These are phyloP conservation scores for Phalloptychus januarius DNA, from an alignment of 2,797 vertebrate species.

Conservation along the genomic window DNA sequence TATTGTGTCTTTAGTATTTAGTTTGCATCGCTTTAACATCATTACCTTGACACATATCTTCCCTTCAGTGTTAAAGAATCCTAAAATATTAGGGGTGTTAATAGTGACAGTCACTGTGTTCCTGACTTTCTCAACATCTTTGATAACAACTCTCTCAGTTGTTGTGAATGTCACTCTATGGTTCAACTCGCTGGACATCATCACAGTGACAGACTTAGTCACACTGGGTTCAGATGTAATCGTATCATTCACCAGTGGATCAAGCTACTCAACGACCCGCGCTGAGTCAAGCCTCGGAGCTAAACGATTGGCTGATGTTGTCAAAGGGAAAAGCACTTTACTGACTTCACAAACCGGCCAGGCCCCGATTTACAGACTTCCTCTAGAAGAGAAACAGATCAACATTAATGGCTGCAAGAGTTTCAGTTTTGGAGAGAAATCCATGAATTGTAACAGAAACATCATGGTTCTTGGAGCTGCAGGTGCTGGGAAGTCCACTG, in stretches of 20 bases:
- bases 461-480: constrained; percentile 51
- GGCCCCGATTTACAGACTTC: neutral
- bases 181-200: too few relatives aligned
- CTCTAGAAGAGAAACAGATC: neutral
- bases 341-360: accelerated
- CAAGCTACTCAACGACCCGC: neutral
- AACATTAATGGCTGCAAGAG: neutral
- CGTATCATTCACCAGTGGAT: neutral
- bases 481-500: constrained; percentile 39
- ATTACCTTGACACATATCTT: neutral
- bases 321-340: accelerated
- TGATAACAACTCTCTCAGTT: too few relatives aligned
- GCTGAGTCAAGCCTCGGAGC: neutral
- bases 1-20: neutral
- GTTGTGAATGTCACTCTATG: too few relatives aligned
- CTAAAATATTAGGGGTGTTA: neutral
- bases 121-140: too few relatives aligned
- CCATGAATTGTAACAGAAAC: constrained; percentile 27
- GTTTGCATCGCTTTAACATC: neutral
- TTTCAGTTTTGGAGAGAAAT: constrained; percentile 5
- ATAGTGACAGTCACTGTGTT: too few relatives aligned
- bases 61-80: neutral
- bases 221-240: too few relatives aligned
- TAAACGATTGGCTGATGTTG: neutral
- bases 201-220: too few relatives aligned